Evolutionary conservation across 2,797 vertebrate genomes (phyloP), one percentile per base, ranked within the genome.

Genomic region (Chromis chromis): DNA sequence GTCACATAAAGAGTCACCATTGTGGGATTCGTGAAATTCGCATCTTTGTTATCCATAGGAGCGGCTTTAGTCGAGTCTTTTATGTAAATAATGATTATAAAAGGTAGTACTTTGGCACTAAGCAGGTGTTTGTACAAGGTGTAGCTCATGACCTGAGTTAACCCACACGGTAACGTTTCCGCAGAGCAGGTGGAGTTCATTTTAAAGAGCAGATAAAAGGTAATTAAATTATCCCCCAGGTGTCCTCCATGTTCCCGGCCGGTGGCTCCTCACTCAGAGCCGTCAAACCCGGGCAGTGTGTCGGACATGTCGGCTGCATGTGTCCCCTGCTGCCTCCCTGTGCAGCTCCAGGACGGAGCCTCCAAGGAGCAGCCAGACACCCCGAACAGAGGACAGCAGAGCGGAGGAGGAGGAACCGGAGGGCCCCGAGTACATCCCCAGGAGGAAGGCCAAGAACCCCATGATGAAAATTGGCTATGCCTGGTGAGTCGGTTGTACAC

Each of bases 381-480:
- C 11, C 22, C 53, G 12, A 21, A 54, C 61, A 16, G 59, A 53
- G 3, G 17, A 40, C 33, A 53, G 58, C 11, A 86, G 82, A 0
- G 21, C 31, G 25, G 16, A 10, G 40, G 66, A 76, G 44, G 81
- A 88, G 0, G 81, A 64, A 0, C 76, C 67, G 0, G 84, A 84
- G 4, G 88, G 91, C 0, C 93, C 95, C 1, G 96, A 96, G 56
- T 97, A 98, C 83, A 96, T 96, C 52, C 96, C 96, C 2, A 53
- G 86, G 81, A 95, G 68, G 64, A 96, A 95, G 79, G 96, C 88
- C 13, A 97, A 95, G 90, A 98, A 97, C 83, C 96, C 97, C 8
- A 97, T 98, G 96, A 94, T 92, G 83, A 92, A 86, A 0, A 92
- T 99, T 31, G 96, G 95, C 72, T 94, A 96, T 70, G 97, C 97